Conservation (phyloP, 1,140 invertebrate genomes). For the Bursaphelenchus mucronatus region DNA sequence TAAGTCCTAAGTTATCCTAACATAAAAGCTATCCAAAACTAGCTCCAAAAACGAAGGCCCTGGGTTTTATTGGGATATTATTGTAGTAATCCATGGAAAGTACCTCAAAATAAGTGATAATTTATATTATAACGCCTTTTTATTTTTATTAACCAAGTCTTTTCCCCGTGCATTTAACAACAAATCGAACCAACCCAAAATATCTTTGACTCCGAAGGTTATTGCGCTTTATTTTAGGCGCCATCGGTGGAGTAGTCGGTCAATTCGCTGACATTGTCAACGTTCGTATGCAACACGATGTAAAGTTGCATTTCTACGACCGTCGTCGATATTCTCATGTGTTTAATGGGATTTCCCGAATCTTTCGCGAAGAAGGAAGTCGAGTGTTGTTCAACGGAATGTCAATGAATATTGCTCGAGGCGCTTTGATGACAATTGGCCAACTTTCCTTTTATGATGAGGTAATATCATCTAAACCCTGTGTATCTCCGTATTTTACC, state of each 20-base stretch:
- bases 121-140: too few relatives aligned
- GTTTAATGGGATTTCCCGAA: conserved; percentile 80
- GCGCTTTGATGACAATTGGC: conserved; percentile 88
- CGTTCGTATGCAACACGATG: conserved; percentile 97
- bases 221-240: conserved; percentile 72
- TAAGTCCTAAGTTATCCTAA: too few relatives aligned
- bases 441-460: conserved; percentile 85
- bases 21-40: too few relatives aligned
- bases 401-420: conserved; percentile 80
- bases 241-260: conserved; percentile 80
- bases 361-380: conserved; percentile 75
- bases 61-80: too few relatives aligned
- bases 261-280: conserved; percentile 94
- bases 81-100: too few relatives aligned
- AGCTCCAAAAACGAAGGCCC: too few relatives aligned
- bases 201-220: too few relatives aligned
- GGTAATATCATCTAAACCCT: conserved; percentile 74
- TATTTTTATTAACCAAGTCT: too few relatives aligned
- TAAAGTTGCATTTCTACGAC: conserved; percentile 79
- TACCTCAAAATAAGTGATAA: too few relatives aligned
- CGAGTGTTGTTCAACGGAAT: conserved; percentile 65
- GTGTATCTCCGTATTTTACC: conserved; percentile 64
- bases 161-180: too few relatives aligned
- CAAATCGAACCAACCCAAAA: too few relatives aligned
- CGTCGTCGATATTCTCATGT: conserved; percentile 97